These are phyloP conservation scores for Pectinophora gossypiella DNA, from an alignment of 1,140 invertebrate genomes.

Conservation along the genomic window DNA sequence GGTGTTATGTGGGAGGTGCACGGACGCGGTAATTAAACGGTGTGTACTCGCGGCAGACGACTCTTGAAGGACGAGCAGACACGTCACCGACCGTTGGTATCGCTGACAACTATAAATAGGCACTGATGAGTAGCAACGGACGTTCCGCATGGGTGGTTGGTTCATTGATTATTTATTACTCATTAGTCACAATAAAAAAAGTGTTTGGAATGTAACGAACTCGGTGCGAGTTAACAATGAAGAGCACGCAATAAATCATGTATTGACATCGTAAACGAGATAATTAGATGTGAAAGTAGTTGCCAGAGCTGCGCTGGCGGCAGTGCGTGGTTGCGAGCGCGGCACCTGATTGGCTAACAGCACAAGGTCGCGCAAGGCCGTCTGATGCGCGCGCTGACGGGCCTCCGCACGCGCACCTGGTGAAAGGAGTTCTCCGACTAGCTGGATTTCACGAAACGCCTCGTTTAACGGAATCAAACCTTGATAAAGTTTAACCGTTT, in stretches of 20 bases:
- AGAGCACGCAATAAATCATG: no score
- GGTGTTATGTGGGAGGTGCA: not conserved
- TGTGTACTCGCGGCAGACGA: not conserved
- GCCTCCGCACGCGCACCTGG: not conserved
- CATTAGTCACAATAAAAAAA: no score
- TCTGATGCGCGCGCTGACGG: not conserved
- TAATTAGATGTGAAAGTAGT: no score
- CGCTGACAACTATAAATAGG: not conserved
- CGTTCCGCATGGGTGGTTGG: no score
- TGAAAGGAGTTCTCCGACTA: no score
- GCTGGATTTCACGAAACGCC: no score
- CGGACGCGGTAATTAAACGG: not conserved
- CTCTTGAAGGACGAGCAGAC: not conserved
- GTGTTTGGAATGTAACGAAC: no score
- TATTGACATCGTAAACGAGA: no score
- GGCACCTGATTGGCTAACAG: not conserved
- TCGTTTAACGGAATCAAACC: no score
- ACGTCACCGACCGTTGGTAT: not conserved
- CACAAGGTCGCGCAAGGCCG: conserved; percentile 7
- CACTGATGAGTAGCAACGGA: not conserved
- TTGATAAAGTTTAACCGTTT: no score
- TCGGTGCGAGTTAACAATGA: no score
- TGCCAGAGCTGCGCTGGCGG: not conserved
- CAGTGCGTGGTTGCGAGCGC: not conserved
- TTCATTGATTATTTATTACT: no score